Evolutionary conservation across 2,888 invertebrate genomes (phyloP), one percentile per base, ranked within the genome.

Genomic region (Orchesella flavescens): DNA sequence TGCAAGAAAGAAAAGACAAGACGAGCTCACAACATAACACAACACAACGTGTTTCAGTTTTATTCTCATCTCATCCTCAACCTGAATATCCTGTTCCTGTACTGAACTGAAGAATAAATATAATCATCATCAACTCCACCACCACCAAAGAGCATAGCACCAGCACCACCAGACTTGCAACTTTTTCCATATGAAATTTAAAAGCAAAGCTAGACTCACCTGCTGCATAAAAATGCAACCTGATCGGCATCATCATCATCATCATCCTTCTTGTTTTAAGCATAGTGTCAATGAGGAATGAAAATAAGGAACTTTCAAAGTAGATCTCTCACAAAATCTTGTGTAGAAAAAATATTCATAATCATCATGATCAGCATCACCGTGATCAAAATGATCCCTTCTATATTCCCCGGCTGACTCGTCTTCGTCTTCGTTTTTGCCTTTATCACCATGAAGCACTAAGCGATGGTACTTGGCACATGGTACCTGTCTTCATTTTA

Each of bases 51-150:
- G n/a, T 34, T 34, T 34, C 3, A 4, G 34, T 34, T 34, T 53
- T 53, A 10, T 53, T 13, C 53, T 53, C 53, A n/a, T 53, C 53
- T 53, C 13, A 9, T 46, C 53, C 17, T 53, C 59, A 72, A 72
- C 72, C 59, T 55, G 72, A 72, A 72, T 72, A 72, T 59, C 72
- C 72, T 72, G 72, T 72, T 59, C 59, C 57, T 72, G 49, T 24
- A 23, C 55, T 55, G 13, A 34, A 7, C n/a, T n/a, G n/a, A n/a
- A 19, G 44, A n/a, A 44, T 65, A 17, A 21, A 66, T 66, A 34
- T 34, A 2, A 34, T 34, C 34, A 34, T 5, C 55, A 55, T 4
- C 4, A 15, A 10, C n/a, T 5, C 1, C 9, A 17, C 15, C 55
- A 55, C 10, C 13, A 13, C 49, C 9, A 49, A 49, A 49, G 9